A percentile compares a stretch with the other conserved stretches of the same genome.
These are phyloP conservation scores for Cynopterus sphinx DNA, from an alignment of 2,797 vertebrate genomes.

Conservation along the genomic window DNA sequence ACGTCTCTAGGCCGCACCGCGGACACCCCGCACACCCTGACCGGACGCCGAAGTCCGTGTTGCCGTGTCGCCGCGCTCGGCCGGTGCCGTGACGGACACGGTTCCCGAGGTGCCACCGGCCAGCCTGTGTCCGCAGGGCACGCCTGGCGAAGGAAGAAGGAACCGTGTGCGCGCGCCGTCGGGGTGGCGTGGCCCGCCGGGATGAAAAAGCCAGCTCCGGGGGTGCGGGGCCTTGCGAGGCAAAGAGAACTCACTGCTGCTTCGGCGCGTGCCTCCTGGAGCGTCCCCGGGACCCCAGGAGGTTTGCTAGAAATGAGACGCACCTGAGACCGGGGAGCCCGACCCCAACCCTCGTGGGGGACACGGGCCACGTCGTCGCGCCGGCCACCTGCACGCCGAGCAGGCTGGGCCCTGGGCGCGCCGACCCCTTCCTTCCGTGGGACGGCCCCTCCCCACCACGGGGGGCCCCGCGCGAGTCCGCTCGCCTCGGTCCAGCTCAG, in stretches of 20 bases:
- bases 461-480: neutral
- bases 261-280: constrained; percentile 16
- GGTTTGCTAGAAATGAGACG: neutral
- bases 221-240: constrained; percentile 81
- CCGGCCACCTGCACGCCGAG: rapidly evolving
- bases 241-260: constrained; percentile 77
- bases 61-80: constrained; percentile 67
- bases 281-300: neutral
- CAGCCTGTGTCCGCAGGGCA: constrained; percentile 26
- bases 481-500: neutral
- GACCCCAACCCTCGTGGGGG: constrained; percentile 46
- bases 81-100: constrained; percentile 35
- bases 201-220: constrained; percentile 74
- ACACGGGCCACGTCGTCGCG: neutral
- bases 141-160: constrained; percentile 72
- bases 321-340: constrained; percentile 50
- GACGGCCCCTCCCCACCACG: neutral
- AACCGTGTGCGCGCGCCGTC: constrained; percentile 50
- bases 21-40: constrained; percentile 50
- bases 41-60: constrained; percentile 31
- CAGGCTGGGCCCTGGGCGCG: neutral
- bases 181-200: constrained; percentile 74
- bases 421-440: rapidly evolving
- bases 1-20: constrained; percentile 37
- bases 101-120: constrained; percentile 43